Evolutionary conservation across 2,113 vertebrate species (phyloP).

Genomic region (Sapajus apella): DNA sequence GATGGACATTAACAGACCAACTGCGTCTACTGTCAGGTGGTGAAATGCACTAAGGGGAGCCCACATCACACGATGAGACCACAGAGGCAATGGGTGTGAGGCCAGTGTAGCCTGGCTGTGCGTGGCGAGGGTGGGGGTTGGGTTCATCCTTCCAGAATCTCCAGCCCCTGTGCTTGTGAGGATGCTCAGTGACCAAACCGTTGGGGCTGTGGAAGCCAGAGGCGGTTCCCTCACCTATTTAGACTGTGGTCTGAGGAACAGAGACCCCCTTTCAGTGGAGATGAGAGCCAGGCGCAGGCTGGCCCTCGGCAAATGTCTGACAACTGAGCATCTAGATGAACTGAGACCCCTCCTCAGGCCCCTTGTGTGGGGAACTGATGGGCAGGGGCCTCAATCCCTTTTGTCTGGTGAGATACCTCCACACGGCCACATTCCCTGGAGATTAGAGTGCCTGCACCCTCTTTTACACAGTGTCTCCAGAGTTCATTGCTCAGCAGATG

Average conservation of each 20-base stretch:
- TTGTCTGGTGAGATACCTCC: neutral
- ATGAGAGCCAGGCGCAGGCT: neutral
- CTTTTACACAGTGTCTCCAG: neutral
- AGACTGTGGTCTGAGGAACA: no score
- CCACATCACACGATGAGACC: neutral
- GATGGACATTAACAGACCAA: neutral
- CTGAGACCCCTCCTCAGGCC: rapidly evolving
- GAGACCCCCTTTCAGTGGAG: no score
- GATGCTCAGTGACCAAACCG: no score
- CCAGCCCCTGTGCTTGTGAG: no score
- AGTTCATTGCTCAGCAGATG: neutral
- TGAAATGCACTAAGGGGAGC: rapidly evolving
- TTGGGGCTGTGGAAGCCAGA: no score
- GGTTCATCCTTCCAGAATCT: neutral
- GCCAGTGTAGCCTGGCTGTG: neutral
- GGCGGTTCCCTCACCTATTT: no score
- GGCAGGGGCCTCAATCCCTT: neutral
- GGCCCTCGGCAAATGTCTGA: rapidly evolving
- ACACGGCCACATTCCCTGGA: rapidly evolving
- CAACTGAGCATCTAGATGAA: neutral
- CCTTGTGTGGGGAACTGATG: no score
- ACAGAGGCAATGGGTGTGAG: neutral
- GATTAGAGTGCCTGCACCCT: neutral
- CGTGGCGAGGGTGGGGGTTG: rapidly evolving
- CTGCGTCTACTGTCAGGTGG: neutral